Percentiles rank a stretch among this genome's conserved stretches.
Evolutionary conservation across 1,140 invertebrate species (phyloP).

Genomic region (Nymphalis io): DNA sequence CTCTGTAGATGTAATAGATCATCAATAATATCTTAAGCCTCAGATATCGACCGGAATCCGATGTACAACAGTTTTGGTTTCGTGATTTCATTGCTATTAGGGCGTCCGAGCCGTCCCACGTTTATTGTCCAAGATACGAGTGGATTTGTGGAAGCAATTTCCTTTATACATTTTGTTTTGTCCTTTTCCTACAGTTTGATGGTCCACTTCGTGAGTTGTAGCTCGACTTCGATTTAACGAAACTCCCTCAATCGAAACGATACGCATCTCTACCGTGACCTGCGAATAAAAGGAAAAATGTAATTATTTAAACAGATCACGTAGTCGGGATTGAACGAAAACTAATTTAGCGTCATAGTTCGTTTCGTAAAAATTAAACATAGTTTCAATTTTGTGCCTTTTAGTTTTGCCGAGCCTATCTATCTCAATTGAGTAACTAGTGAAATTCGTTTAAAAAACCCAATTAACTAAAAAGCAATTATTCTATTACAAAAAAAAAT

Average conservation of each 20-base stretch:
- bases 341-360: conserved; percentile 68
- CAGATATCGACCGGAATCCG: conserved; percentile 65
- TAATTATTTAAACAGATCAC: conserved; percentile 73
- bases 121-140: conserved; percentile 80
- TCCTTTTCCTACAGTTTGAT: conserved; percentile 79
- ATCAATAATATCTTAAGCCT: conserved; percentile 52
- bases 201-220: conserved; percentile 74
- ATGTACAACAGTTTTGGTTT: conserved; percentile 77
- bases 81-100: conserved; percentile 80
- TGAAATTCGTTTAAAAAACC: neutral
- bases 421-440: neutral
- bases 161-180: conserved; percentile 81
- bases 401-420: conserved; percentile 6
- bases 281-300: conserved; percentile 53
- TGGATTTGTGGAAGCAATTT: conserved; percentile 81
- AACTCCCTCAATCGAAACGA: conserved; percentile 66
- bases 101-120: conserved; percentile 69
- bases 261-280: conserved; percentile 66
- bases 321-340: conserved; percentile 63
- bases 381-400: conserved; percentile 34
- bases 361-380: conserved; percentile 59
- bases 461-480: no score
- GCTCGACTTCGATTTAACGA: conserved; percentile 72
- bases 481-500: no score
- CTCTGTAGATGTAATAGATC: conserved; percentile 34